Base-by-base conservation (phyloP, 2,888 invertebrate genomes). In the Lochmaea crataegi region DNA sequence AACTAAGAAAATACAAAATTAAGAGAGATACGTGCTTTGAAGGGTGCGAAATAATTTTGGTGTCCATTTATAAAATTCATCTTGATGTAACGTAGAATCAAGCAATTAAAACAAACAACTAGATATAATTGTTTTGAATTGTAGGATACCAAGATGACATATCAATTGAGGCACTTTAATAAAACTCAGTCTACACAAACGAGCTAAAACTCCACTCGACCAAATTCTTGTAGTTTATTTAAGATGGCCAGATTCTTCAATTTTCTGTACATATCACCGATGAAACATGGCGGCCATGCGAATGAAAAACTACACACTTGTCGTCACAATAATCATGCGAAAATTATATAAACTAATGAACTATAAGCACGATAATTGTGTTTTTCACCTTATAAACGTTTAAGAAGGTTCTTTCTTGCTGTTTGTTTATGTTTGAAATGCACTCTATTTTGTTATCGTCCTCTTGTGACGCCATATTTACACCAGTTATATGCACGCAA, bases 381-480 rank as follows among this genome's bases (percentile, higher is more conserved):
- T 80, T 81, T 82, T 83, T 86, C 86, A 86, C 86, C 86, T 86
- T 86, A 83, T 86, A 86, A 80, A 85, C 84, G 77, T 81, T 83
- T 79, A 85, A 79, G 84, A 83, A 82, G 84, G 83, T 84, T 84
- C 81, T 84, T 83, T 85, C 85, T 82, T 82, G 83, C 71, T 85
- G 84, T 82, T 81, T 84, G 83, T 84, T 84, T 83, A 83, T 82
- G 81, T 84, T 82, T 82, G 82, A 80, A 83, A 81, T 83, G 83
- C 82, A 84, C 83, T 83, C 83, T 78, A 82, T 82, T 84, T 85
- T 85, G 83, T 85, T 86, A 84, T 84, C 84, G 81, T 85, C 86
- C 82, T 84, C 85, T 80, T 82, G 82, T 79, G 85, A 85, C 86
- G 86, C 86, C 86, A 86, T 86, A 85, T 86, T 86, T 85, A 85